Conservation (phyloP, 2,797 vertebrate genomes). For the Chloroceryle amazona region DNA sequence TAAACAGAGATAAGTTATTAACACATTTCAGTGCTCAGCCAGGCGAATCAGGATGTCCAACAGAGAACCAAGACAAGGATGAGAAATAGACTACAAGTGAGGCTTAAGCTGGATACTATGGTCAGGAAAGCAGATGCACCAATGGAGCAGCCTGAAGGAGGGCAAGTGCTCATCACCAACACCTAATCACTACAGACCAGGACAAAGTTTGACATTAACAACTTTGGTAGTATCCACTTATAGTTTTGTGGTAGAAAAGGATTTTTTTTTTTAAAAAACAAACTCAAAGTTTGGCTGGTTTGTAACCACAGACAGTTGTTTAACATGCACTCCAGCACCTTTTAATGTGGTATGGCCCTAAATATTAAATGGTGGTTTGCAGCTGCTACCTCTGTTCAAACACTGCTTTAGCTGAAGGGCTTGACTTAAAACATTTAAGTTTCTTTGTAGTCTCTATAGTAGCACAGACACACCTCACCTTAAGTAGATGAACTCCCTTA, state of each 20-base stretch:
- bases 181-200: not conserved
- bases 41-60: not conserved
- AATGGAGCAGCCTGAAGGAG: not conserved
- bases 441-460: not conserved
- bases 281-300: not conserved
- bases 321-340: not conserved
- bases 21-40: not conserved
- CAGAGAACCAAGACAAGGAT: not conserved
- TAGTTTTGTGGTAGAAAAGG: not conserved
- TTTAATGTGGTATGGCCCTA: fast-evolving
- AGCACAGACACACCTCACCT: not conserved
- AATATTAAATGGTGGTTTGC: not conserved
- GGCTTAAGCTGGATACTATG: not conserved
- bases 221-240: not conserved
- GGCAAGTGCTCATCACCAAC: not conserved
- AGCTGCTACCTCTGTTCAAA: not conserved
- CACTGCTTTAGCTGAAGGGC: not conserved
- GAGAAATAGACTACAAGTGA: not conserved
- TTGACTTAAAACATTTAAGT: not conserved
- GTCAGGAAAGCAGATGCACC: not conserved
- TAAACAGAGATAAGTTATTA: not conserved
- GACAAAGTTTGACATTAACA: not conserved
- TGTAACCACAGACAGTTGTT: not conserved
- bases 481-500: not conserved
- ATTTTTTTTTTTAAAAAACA: not conserved